Percentiles rank a stretch among this genome's conserved stretches.
Evolutionary conservation across 2,888 invertebrate species (phyloP).

Genomic region (Hypsopygia costalis): DNA sequence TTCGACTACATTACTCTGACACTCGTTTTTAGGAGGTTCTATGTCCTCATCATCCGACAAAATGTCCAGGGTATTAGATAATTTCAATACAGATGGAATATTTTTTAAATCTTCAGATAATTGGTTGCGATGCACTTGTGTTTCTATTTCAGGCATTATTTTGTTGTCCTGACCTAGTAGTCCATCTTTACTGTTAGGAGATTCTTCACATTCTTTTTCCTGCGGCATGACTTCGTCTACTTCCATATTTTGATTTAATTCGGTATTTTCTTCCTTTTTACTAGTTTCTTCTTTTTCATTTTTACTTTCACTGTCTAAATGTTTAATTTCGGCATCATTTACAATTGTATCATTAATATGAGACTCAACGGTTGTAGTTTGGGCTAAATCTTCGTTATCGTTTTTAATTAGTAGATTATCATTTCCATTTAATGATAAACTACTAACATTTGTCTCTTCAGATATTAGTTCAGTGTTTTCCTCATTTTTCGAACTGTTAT

Average conservation of each 20-base stretch:
- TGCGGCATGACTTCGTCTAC: background rate
- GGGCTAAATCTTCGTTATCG: background rate
- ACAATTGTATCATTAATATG: background rate
- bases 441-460: background rate
- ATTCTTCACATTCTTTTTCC: background rate
- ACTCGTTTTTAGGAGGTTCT: conserved; percentile 21
- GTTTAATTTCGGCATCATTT: background rate
- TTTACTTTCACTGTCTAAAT: background rate
- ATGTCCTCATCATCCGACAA: conserved; percentile 65
- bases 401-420: background rate
- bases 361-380: background rate
- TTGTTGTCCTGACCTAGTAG: background rate
- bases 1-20: conserved; percentile 10
- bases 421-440: background rate
- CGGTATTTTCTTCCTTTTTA: background rate
- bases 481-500: background rate
- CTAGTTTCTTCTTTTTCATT: background rate
- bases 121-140: conserved; percentile 8
- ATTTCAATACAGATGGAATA: conserved; percentile 38
- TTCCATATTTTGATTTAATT: background rate
- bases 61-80: conserved; percentile 62
- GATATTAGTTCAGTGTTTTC: background rate
- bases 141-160: conserved; percentile 4
- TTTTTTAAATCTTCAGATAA: conserved; percentile 16
- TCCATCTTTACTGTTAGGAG: conserved; percentile 3